Conservation (phyloP, 2,888 invertebrate genomes). For the Opisthograptis luteolata region DNA sequence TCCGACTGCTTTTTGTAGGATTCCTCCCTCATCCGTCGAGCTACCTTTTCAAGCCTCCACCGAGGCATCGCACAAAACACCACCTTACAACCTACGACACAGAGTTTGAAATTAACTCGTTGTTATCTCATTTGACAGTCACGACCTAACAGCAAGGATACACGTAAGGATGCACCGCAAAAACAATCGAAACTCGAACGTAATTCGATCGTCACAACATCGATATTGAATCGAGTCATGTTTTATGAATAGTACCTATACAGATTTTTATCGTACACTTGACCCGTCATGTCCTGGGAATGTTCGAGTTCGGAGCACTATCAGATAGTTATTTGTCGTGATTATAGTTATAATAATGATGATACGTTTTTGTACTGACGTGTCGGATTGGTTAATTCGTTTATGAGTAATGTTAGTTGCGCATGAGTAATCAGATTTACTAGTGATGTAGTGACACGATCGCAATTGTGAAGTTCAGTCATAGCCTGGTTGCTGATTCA, state of each 20-base stretch:
- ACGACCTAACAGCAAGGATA: slow-evolving; percentile 76
- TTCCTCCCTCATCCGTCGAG: slow-evolving; percentile 70
- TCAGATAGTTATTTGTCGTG: slow-evolving; percentile 60
- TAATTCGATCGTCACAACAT: slow-evolving; percentile 34
- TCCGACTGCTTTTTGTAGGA: slow-evolving; percentile 75
- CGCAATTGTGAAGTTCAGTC: too few relatives aligned
- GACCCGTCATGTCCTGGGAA: slow-evolving; percentile 81
- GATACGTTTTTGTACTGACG: slow-evolving; percentile 19
- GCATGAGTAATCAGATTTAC: slow-evolving; percentile 13
- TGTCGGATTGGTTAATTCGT: slow-evolving; percentile 27
- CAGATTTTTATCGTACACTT: slow-evolving; percentile 75
- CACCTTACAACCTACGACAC: slow-evolving; percentile 23
- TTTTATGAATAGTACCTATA: slow-evolving; percentile 66
- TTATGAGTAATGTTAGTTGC: slow-evolving; percentile 6
- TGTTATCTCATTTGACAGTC: slow-evolving; percentile 59
- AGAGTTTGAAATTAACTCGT: slow-evolving; percentile 42
- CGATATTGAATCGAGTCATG: slow-evolving; percentile 37
- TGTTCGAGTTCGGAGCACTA: slow-evolving; percentile 68
- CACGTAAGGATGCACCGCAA: slow-evolving; percentile 57
- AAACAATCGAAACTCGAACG: slow-evolving; percentile 44
- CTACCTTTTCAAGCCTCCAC: slow-evolving; percentile 45
- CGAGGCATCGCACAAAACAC: slow-evolving; percentile 23
- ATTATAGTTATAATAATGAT: slow-evolving; percentile 44
- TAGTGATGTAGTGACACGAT: slow-evolving; percentile 15
- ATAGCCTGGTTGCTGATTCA: too few relatives aligned